Percentiles rank a stretch among this genome's conserved stretches.
phyloP scores from a whole-genome alignment of 2,888 invertebrate species.

The Calameuta idolon region DNA sequence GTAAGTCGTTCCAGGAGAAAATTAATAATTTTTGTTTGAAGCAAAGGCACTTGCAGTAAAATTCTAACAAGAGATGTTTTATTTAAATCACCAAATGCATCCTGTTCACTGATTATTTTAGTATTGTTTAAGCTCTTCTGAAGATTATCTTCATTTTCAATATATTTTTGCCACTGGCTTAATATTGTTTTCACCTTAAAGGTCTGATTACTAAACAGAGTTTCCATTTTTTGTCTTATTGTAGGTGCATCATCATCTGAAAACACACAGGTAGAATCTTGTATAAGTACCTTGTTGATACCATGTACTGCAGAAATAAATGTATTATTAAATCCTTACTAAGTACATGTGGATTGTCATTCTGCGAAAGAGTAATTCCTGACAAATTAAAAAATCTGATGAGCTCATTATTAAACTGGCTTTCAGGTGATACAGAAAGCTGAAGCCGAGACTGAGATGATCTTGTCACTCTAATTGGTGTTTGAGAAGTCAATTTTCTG shows the following conservation, averaged over 20 bases:
- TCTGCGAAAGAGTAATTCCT: constrained; percentile 44
- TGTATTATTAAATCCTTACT: constrained; percentile 31
- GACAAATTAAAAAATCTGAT: constrained; percentile 42
- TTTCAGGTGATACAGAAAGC: neutral
- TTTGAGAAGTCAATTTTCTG: neutral
- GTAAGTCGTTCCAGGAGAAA: constrained; percentile 51
- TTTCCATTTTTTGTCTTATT: constrained; percentile 46
- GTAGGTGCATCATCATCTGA: constrained; percentile 39
- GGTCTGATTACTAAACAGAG: constrained; percentile 29
- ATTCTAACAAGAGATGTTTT: constrained; percentile 53
- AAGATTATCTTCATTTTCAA: constrained; percentile 49
- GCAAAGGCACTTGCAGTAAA: constrained; percentile 51
- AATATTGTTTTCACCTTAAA: neutral
- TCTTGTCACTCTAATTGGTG: neutral
- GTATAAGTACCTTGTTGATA: constrained; percentile 26
- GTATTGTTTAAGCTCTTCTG: constrained; percentile 49
- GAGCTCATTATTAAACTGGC: constrained; percentile 32
- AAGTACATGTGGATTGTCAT: constrained; percentile 40
- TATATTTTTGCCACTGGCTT: constrained; percentile 45
- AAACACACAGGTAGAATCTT: constrained; percentile 16
- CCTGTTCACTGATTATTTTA: constrained; percentile 38
- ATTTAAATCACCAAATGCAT: constrained; percentile 27
- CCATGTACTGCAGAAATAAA: constrained; percentile 1
- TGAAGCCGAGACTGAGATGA: neutral
- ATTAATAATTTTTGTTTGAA: constrained; percentile 50